Percentiles rank a stretch among this genome's conserved stretches.
phyloP scores from a whole-genome alignment of 2,888 invertebrate species.

The Chymomyza caudatula region DNA sequence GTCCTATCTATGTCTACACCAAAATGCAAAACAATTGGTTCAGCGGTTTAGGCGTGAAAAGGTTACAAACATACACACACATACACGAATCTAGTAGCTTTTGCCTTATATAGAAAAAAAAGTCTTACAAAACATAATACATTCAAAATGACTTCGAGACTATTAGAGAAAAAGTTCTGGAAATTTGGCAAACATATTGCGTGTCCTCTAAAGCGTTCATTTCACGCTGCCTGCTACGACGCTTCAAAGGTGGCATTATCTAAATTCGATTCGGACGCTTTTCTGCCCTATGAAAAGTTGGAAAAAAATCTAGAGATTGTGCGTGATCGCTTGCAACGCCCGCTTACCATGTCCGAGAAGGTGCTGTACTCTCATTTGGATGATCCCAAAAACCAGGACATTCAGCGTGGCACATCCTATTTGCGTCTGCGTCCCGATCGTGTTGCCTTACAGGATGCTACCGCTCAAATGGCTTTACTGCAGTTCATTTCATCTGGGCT shows the following conservation, averaged over 20 bases:
- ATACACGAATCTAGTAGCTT: no score
- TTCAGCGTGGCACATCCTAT: constrained; percentile 94
- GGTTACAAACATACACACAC: no score
- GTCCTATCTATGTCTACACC: no score
- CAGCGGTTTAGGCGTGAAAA: no score
- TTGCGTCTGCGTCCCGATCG: constrained; percentile 96
- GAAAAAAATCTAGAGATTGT: constrained; percentile 87
- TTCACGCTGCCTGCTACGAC: constrained; percentile 87
- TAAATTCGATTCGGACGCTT: constrained; percentile 88
- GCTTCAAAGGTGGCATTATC: constrained; percentile 95
- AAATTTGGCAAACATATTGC: constrained; percentile 75
- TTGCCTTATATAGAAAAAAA: no score
- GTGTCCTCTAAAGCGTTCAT: constrained; percentile 89
- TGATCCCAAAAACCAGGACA: constrained; percentile 93
- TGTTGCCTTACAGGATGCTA: constrained; percentile 99
- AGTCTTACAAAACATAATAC: no score
- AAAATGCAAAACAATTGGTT: no score
- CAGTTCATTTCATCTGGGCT: constrained; percentile 99
- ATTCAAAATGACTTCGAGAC: no score
- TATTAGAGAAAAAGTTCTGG: no score
- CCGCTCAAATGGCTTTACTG: constrained; percentile 99
- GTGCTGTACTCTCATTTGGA: constrained; percentile 99
- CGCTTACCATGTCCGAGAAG: constrained; percentile 97
- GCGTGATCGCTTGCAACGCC: constrained; percentile 92
- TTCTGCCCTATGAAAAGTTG: constrained; percentile 92